These are phyloP conservation scores for Megastigmus dorsalis DNA, from an alignment of 2,888 invertebrate species.

Conservation along the genomic window DNA sequence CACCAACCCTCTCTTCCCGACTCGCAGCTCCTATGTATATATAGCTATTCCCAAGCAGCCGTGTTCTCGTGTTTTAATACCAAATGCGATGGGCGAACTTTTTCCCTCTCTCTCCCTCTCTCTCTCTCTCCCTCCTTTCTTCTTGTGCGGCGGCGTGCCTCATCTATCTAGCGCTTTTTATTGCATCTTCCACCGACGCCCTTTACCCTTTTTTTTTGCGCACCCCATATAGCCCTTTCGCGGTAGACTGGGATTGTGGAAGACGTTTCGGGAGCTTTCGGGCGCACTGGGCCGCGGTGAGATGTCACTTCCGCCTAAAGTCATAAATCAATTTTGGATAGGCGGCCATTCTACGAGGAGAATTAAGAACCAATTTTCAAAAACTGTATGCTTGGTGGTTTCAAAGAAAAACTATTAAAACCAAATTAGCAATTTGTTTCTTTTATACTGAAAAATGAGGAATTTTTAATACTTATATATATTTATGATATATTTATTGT, in stretches of 20 bases:
- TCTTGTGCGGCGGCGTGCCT: too few species aligned
- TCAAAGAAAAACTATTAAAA: too few species aligned
- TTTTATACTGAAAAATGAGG: too few species aligned
- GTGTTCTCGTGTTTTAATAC: conserved; percentile 29
- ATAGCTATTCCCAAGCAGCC: neutral
- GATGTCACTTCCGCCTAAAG: neutral
- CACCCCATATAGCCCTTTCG: neutral
- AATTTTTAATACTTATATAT: too few species aligned
- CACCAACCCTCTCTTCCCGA: too few species aligned
- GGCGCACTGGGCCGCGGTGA: neutral
- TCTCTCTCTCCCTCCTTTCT: conserved; percentile 1
- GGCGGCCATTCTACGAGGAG: too few species aligned
- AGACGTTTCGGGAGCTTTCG: too few species aligned
- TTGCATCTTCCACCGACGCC: too few species aligned
- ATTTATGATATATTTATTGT: too few species aligned
- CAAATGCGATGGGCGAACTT: conserved; percentile 18
- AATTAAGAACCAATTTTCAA: too few species aligned
- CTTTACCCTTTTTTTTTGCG: neutral
- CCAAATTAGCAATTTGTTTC: too few species aligned
- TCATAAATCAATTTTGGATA: neutral
- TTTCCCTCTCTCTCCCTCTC: conserved; percentile 14
- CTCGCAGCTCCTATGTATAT: neutral
- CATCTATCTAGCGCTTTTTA: neutral
- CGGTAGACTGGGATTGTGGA: neutral
- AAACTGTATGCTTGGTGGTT: too few species aligned